phyloP scores from a whole-genome alignment of 2,888 invertebrate species.

The Cheilosia vulpina region DNA sequence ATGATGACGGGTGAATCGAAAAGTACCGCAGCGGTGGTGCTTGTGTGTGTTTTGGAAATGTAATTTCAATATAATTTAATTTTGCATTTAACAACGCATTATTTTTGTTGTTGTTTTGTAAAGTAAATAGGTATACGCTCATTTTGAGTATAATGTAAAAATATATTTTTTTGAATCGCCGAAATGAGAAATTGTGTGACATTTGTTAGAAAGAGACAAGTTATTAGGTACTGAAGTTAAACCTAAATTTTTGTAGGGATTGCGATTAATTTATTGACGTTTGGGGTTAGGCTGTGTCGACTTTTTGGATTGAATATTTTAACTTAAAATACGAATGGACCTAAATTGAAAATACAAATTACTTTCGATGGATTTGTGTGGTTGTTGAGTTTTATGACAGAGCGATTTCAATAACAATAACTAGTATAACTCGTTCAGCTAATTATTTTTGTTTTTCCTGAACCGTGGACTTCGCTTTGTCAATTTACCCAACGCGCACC shows the following conservation, averaged over 20 bases:
- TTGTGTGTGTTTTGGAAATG: constrained; percentile 33
- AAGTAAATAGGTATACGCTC: constrained; percentile 15
- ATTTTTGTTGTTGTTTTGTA: constrained; percentile 18
- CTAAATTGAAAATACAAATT: constrained; percentile 45
- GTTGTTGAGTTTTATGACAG: too few species aligned
- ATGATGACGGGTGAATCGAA: constrained; percentile 44
- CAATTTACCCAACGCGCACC: too few species aligned
- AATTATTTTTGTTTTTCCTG: too few species aligned
- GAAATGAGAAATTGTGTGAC: constrained; percentile 30
- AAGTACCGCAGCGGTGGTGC: not conserved
- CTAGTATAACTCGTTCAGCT: too few species aligned
- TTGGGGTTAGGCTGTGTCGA: not conserved
- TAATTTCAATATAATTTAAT: constrained; percentile 63
- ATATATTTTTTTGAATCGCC: constrained; percentile 48
- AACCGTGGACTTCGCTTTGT: too few species aligned
- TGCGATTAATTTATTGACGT: constrained; percentile 18
- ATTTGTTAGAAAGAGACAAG: constrained; percentile 8
- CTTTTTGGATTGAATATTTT: constrained; percentile 45
- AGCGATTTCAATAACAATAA: too few species aligned
- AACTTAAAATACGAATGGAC: constrained; percentile 32
- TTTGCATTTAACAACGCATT: constrained; percentile 36
- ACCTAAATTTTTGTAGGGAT: not conserved
- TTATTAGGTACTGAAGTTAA: constrained; percentile 6
- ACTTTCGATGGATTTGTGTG: not conserved
- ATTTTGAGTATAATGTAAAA: constrained; percentile 50